Evolutionary conservation across 2,797 vertebrate genomes (phyloP).

Genomic region (Chromis chromis): DNA sequence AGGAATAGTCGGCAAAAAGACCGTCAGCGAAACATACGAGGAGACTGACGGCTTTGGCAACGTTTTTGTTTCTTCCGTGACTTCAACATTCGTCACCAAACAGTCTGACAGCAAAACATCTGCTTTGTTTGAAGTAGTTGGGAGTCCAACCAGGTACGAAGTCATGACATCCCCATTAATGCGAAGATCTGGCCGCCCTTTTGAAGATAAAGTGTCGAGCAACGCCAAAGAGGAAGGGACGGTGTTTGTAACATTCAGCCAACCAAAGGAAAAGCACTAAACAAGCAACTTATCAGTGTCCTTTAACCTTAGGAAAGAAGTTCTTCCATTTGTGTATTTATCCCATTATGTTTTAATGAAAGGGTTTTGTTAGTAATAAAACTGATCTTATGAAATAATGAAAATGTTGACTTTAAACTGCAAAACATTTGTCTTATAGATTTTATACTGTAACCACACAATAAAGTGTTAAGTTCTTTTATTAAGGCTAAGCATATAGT

Average conservation of each 20-base stretch:
- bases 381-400: slow-evolving; percentile 45
- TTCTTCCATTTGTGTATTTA: slow-evolving; percentile 68
- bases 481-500: slow-evolving; percentile 60
- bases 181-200: slow-evolving; percentile 74
- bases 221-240: slow-evolving; percentile 78
- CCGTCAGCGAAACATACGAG: slow-evolving; percentile 88
- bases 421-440: slow-evolving; percentile 60
- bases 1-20: slow-evolving; percentile 85
- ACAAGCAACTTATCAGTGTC: slow-evolving; percentile 18
- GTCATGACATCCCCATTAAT: slow-evolving; percentile 82
- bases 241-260: slow-evolving; percentile 84
- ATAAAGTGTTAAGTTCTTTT: slow-evolving; percentile 63
- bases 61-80: slow-evolving; percentile 84
- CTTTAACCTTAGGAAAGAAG: slow-evolving; percentile 38
- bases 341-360: slow-evolving; percentile 56
- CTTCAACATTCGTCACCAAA: slow-evolving; percentile 88
- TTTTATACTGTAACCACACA: slow-evolving; percentile 77
- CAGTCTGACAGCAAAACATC: slow-evolving; percentile 84
- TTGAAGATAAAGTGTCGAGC: slow-evolving; percentile 72
- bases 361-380: slow-evolving; percentile 59
- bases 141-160: slow-evolving; percentile 80
- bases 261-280: slow-evolving; percentile 75
- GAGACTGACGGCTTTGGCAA: slow-evolving; percentile 89
- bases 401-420: slow-evolving; percentile 61
- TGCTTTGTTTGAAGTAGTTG: slow-evolving; percentile 78